A percentile compares a stretch with the other conserved stretches of the same genome.
These are phyloP conservation scores for Petrocephalus schoutedeni DNA, from an alignment of 2,797 vertebrate genomes.

Conservation along the genomic window DNA sequence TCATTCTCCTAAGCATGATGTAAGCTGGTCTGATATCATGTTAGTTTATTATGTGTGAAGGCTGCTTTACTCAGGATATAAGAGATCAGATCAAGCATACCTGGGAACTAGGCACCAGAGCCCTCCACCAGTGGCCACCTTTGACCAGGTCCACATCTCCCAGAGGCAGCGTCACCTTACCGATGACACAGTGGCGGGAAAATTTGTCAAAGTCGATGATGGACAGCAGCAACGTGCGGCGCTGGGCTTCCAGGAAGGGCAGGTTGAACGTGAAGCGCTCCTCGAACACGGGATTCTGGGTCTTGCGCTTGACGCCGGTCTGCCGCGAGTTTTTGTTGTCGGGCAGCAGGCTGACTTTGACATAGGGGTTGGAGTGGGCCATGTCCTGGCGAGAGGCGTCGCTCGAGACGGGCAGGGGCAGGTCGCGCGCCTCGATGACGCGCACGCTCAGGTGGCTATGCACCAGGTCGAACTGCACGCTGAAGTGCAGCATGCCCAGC, in stretches of 20 bases:
- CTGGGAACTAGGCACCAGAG: conserved; percentile 80
- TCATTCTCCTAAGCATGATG: not conserved
- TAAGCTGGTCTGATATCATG: not conserved
- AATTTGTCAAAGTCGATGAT: conserved; percentile 85
- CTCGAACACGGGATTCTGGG: conserved; percentile 80
- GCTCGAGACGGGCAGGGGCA: conserved; percentile 70
- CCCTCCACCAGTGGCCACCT: conserved; percentile 89
- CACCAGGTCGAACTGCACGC: conserved; percentile 78
- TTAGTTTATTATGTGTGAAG: not conserved
- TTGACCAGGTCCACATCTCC: conserved; percentile 81
- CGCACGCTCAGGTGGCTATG: conserved; percentile 72
- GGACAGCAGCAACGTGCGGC: conserved; percentile 77
- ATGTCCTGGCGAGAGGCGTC: conserved; percentile 73
- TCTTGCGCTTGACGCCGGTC: conserved; percentile 84
- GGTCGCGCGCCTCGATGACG: conserved; percentile 78
- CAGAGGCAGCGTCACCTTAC: conserved; percentile 75
- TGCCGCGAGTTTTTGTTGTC: conserved; percentile 88
- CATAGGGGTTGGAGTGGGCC: conserved; percentile 82
- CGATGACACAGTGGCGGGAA: conserved; percentile 81
- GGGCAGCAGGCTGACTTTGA: conserved; percentile 80
- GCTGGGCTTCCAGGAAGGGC: conserved; percentile 80
- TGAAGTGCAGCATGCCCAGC: conserved; percentile 83
- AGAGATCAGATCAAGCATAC: conserved; percentile 47
- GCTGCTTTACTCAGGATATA: not conserved
- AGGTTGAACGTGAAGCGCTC: conserved; percentile 83